These are phyloP conservation scores for Habropoda laboriosa DNA, from an alignment of 1,140 invertebrate genomes.

Conservation along the genomic window DNA sequence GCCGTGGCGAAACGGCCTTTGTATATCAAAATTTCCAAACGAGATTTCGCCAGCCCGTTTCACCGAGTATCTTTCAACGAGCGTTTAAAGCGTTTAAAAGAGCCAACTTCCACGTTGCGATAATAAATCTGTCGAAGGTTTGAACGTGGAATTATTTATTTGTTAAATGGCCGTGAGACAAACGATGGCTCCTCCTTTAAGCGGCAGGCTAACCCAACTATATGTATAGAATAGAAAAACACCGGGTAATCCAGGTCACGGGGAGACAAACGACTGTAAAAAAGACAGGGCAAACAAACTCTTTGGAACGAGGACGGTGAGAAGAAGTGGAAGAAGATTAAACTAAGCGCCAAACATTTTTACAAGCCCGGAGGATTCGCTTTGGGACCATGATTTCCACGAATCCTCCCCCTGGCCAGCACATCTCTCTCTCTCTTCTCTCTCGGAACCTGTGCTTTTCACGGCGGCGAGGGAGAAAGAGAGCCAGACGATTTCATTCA, in stretches of 20 bases:
- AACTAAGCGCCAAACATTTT: neutral
- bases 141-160: neutral
- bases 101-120: neutral
- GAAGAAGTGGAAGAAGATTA: neutral
- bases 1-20: slow-evolving; percentile 7
- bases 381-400: neutral
- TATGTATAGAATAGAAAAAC: neutral
- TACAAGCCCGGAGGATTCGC: neutral
- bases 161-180: neutral
- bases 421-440: neutral
- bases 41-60: no score
- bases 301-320: neutral
- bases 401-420: no score
- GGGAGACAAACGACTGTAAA: neutral
- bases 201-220: neutral
- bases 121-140: no score
- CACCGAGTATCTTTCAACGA: no score
- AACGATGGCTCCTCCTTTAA: neutral
- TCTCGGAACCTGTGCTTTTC: no score
- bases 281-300: neutral
- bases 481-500: neutral
- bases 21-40: no score
- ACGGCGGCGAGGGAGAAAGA: no score
- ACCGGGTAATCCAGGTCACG: neutral
- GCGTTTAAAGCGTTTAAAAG: no score